These are phyloP conservation scores for Zapus hudsonius DNA, from an alignment of 2,113 vertebrate species.

Conservation along the genomic window DNA sequence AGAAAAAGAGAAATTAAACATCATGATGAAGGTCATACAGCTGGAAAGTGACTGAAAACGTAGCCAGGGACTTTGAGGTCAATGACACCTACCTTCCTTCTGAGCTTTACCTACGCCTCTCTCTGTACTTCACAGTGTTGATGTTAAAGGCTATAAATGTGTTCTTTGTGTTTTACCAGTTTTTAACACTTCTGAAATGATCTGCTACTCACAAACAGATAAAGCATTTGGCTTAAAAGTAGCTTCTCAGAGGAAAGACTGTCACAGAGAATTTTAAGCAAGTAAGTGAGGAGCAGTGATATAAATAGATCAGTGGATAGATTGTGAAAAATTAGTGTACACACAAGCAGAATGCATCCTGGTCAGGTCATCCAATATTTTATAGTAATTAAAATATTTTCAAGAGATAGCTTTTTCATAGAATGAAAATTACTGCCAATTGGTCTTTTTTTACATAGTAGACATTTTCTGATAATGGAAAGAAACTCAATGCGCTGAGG, in stretches of 20 bases:
- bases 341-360: no score
- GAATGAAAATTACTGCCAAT: constrained; percentile 1
- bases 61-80: background rate
- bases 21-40: background rate
- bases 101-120: no score
- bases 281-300: constrained; percentile 31
- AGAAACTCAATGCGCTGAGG: constrained; percentile 24
- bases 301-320: constrained; percentile 19
- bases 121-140: no score
- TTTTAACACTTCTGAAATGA: background rate
- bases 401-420: background rate
- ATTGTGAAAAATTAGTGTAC: constrained; percentile 14
- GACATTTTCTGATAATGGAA: constrained; percentile 33
- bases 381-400: constrained; percentile 53
- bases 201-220: background rate
- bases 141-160: no score
- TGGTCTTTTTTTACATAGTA: background rate
- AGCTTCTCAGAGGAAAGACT: background rate
- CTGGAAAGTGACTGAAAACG: background rate
- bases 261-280: background rate
- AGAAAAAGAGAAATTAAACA: background rate
- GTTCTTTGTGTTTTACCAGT: background rate
- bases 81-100: background rate
- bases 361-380: no score
- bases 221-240: background rate